Base-by-base conservation (phyloP, 2,113 vertebrate genomes). In the Phodopus roborovskii region DNA sequence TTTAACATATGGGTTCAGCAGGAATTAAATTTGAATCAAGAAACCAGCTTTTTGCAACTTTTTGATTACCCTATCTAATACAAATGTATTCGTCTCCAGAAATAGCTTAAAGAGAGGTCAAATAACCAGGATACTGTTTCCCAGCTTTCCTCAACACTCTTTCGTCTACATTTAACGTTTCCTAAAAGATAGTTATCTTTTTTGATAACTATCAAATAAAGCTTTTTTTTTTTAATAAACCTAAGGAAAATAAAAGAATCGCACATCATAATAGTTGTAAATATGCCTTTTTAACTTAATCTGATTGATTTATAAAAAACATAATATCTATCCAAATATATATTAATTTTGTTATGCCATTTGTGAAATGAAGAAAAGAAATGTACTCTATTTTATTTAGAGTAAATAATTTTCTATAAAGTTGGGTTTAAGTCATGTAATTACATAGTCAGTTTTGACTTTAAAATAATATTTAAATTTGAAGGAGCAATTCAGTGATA, bases 351-450 rank as follows among this genome's bases (percentile, higher is more conserved):
- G 11, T 87, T 89, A 86, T 28, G 13, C 26, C 45, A 4, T 85
- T 94, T 75, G 53, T 90, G 28, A 66, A 70, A 50, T 68, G 11
- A 0, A 88, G 5, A 97, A 60, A 89, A 81, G 91, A 89, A 92
- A 50, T 33, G 0, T 17, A 94, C 70, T 53, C 48, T 91, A 86
- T 97, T 74, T 88, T 48, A 64, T 26, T 85, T 8, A 0, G 22
- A 89, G 28, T 50, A 92, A 90, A 92, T 95, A 30, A 48, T 60
- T 96, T 97, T 92, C n/a, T 91, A 6, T 71, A 4, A 97, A 97
- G 50, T 81, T 50, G 60, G 5, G 17, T 74, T 97, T 91, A 88
- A 90, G 30, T 0, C 68, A 9, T 94, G 26, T 50, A 83, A 33
- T 88, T 94, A 86, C 81, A 87, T 70, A 91, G 10, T 92, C 89